Evolutionary conservation across 2,888 invertebrate genomes (phyloP), one percentile per base, ranked within the genome.

Genomic region (Thyatira batis): DNA sequence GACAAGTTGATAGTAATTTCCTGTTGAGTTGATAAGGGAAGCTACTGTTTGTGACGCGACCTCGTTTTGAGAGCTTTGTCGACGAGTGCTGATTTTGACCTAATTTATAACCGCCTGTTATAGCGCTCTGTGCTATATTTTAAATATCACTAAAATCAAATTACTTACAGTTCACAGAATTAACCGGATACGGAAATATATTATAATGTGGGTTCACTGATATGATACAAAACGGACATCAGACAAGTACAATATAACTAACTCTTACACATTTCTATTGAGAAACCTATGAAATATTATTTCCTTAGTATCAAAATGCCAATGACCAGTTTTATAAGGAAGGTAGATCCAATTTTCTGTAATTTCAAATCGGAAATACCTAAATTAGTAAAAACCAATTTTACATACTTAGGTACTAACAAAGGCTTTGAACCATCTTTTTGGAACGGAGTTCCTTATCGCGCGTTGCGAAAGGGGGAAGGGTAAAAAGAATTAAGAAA

Each of bases 1-100:
- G 89, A 87, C 88, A 88, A 86, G 79, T 86, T 85, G 92, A 92
- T 92, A 92, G 78, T 78, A 69, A 82, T 67, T 87, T 92, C 91
- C 92, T 88, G 89, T 75, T 72, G 69, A 64, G 67, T 65, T 69
- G 91, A 91, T 91, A 91, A 88, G 74, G 75, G 79, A 75, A 73
- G 78, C 76, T 74, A 77, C 67, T 83, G 86, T 80, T 79, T 81
- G 79, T 82, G 80, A 73, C 80, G 80, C 85, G 89, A 81, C 90
- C 90, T 82, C 89, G 74, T 86, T 84, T 87, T 76, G 71, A 82
- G 78, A 87, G 87, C 87, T 89, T 87, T 85, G 88, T 88, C 80
- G 85, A 84, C 88, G 84, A 84, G 82, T 69, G 82, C 79, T 89
- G 90, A 87, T 92, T 92, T 91, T 92, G 90, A 91, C 91, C 92